Conservation (phyloP, 2,888 invertebrate species). For the Enchytraeus crypticus region DNA sequence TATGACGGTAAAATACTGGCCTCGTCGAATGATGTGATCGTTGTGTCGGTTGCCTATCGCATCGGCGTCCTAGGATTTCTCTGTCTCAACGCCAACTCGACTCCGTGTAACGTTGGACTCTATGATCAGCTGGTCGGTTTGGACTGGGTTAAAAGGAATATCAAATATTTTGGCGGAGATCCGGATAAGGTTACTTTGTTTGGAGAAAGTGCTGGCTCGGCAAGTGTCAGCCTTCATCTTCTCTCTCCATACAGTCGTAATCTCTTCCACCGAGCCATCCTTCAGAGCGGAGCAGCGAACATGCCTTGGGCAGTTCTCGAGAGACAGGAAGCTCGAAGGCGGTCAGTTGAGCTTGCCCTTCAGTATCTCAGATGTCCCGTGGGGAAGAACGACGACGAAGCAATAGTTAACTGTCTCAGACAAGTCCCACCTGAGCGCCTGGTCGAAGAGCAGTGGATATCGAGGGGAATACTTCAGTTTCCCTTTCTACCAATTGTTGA, state of each 20-base stretch:
- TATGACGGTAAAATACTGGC: conserved; percentile 85
- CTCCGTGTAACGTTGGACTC: conserved; percentile 77
- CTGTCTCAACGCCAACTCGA: conserved; percentile 55
- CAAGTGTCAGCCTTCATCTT: conserved; percentile 68
- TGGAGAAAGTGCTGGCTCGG: conserved; percentile 90
- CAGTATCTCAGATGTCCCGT: conserved; percentile 5
- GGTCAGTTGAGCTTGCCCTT: conserved; percentile 66
- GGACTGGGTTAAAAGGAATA: conserved; percentile 48
- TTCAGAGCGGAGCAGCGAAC: conserved; percentile 85
- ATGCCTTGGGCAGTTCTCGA: conserved; percentile 86
- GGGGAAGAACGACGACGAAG: not conserved
- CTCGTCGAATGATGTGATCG: conserved; percentile 76
- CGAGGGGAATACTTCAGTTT: conserved; percentile 64
- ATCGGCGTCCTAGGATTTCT: conserved; percentile 72
- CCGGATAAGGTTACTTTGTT: conserved; percentile 85
- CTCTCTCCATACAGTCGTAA: conserved; percentile 81
- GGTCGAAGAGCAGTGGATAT: conserved; percentile 25
- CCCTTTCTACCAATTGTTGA: conserved; percentile 90
- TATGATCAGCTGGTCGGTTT: conserved; percentile 90
- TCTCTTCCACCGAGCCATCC: conserved; percentile 63
- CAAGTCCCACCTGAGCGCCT: conserved; percentile 13
- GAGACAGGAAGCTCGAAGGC: conserved; percentile 65
- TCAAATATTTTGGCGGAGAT: conserved; percentile 57
- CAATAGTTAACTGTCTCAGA: conserved; percentile 18
- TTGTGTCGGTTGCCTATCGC: conserved; percentile 89